Conservation (phyloP, 2,888 invertebrate genomes). For the Odiellus spinosus region DNA sequence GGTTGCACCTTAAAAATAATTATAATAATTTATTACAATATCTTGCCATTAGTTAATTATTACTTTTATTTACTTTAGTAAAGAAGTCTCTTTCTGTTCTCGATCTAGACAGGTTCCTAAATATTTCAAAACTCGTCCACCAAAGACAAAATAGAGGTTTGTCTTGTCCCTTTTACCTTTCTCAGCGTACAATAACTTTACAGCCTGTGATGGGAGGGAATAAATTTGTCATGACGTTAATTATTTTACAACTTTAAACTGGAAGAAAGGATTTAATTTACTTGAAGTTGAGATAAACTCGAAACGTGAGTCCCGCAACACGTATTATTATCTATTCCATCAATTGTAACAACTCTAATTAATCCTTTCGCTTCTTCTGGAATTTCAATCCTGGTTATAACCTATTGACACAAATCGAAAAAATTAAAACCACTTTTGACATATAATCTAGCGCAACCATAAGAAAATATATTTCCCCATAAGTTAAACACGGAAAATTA, state of each 20-base stretch:
- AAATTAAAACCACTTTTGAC: too few relatives aligned
- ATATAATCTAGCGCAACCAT: too few relatives aligned
- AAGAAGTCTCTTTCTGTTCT: conserved; percentile 47
- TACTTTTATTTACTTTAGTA: conserved; percentile 50
- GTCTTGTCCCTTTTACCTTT: conserved; percentile 50
- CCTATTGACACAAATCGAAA: conserved; percentile 36
- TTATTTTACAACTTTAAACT: conserved; percentile 1
- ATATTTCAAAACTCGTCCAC: conserved; percentile 46
- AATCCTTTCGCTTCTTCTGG: conserved; percentile 62
- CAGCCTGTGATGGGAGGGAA: conserved; percentile 30
- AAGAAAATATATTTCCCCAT: too few relatives aligned
- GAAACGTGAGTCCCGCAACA: conserved; percentile 77
- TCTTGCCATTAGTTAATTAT: neutral
- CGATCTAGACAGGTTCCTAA: conserved; percentile 45
- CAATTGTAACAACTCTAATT: conserved; percentile 58
- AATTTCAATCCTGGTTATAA: conserved; percentile 46
- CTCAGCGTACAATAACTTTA: conserved; percentile 46
- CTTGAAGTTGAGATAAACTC: conserved; percentile 45
- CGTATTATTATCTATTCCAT: conserved; percentile 59
- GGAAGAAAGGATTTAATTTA: conserved; percentile 21
- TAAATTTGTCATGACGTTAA: too few relatives aligned
- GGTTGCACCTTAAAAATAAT: conserved; percentile 44
- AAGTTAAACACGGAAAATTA: too few relatives aligned
- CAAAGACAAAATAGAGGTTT: conserved; percentile 47
- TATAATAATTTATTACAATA: conserved; percentile 15